Evolutionary conservation across 1,140 invertebrate species (phyloP), one percentile per base, ranked within the genome.

Genomic region (Andricus grossulariae): DNA sequence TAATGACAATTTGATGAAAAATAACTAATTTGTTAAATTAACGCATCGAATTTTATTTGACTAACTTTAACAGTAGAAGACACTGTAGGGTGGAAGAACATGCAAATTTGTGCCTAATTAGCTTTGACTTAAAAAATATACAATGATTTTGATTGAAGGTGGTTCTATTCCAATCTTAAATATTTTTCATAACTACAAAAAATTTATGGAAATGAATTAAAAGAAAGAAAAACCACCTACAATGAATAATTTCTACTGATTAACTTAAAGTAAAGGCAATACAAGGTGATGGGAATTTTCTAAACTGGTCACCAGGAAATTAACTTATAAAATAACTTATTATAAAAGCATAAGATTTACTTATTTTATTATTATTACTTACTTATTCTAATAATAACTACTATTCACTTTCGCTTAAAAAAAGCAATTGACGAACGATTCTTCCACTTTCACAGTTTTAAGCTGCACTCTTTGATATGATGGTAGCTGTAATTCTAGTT

Each of bases 381-480:
- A 54, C 8, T 19, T 54, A 54, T 54, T 54, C 18, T 54, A 52
- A 54, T 54, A 54, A 54, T 54, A 54, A 19, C 18, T 54, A 54
- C 52, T 18, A 45, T 45, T 45, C n/a, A 54, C 52, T 54, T 18
- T 54, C 18, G n/a, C 18, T 54, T 54, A 10, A 18, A 54, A 54
- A 54, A 18, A 18, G n/a, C 18, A 18, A 18, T 19, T 54, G 52
- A 54, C n/a, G n/a, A 54, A 54, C n/a, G 7, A 19, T 18, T 18
- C 18, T 54, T 54, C 18, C 52, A 54, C 18, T 54, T 54, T 54
- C n/a, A 54, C 52, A 54, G 16, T 54, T 54, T 10, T 19, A 54
- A 54, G 52, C 52, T 54, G 18, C 52, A 54, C 52, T 54, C 52
- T 54, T 54, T 54, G 52, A 54, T 54, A 54, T 54, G 52, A 54